Conservation (phyloP, 2,113 vertebrate genomes). For the Calonectris borealis region DNA sequence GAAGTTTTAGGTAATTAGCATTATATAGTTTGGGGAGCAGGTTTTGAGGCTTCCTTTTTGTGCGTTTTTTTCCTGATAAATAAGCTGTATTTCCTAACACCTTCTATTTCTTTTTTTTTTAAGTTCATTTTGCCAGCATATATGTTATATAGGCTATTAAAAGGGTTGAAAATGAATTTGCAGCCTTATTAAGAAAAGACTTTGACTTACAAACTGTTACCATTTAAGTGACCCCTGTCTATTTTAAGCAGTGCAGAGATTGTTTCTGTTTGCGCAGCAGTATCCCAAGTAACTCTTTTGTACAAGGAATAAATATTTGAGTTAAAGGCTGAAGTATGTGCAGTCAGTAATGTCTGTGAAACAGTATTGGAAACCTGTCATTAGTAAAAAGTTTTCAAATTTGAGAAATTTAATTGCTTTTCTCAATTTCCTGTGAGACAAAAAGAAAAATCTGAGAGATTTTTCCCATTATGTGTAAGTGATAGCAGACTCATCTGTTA, state of each 20-base stretch:
- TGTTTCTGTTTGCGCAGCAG: background rate
- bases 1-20: slow-evolving; percentile 15
- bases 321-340: slow-evolving; percentile 3
- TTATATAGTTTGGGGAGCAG: background rate
- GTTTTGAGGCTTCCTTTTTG: background rate
- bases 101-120: background rate
- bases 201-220: background rate
- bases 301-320: background rate
- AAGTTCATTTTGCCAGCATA: slow-evolving; percentile 10
- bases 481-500: slow-evolving; percentile 35
- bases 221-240: background rate
- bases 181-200: background rate
- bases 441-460: background rate
- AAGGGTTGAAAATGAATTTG: background rate
- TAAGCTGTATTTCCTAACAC: background rate
- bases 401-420: slow-evolving; percentile 41
- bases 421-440: slow-evolving; percentile 42
- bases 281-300: background rate
- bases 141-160: background rate
- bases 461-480: slow-evolving; percentile 13
- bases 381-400: slow-evolving; percentile 20
- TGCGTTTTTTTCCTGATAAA: background rate
- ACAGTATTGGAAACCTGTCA: slow-evolving; percentile 12
- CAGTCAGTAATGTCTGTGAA: slow-evolving; percentile 9
- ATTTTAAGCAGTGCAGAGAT: slow-evolving; percentile 10